phyloP scores from a whole-genome alignment of 2,797 vertebrate genomes.

The Anas capensis region DNA sequence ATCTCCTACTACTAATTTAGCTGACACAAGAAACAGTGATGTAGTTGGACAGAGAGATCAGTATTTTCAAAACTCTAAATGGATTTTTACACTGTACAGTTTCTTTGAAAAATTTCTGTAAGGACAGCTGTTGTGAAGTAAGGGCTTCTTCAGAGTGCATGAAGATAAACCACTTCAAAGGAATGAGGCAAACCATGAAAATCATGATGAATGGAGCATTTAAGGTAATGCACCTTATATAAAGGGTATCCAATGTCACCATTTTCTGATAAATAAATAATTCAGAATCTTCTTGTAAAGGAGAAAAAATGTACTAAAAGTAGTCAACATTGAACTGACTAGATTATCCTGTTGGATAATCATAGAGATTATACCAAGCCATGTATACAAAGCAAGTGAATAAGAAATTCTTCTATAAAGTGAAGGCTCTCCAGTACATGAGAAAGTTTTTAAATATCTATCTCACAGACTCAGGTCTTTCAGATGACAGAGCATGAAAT shows the following conservation, averaged over 20 bases:
- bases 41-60: not conserved
- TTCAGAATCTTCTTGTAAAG: not conserved
- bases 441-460: not conserved
- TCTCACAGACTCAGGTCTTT: not conserved
- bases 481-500: not conserved
- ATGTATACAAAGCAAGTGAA: not conserved
- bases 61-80: not conserved
- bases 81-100: not conserved
- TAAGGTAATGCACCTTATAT: not conserved
- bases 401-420: not conserved
- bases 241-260: not conserved
- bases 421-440: not conserved
- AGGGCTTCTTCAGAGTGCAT: not conserved
- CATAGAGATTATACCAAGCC: not conserved
- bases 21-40: not conserved
- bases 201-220: not conserved
- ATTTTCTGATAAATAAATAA: not conserved
- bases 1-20: not conserved
- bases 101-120: not conserved
- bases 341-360: not conserved
- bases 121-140: not conserved
- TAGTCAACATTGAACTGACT: not conserved
- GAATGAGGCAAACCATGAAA: not conserved
- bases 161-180: not conserved
- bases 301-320: not conserved